Evolutionary conservation across 1,140 invertebrate genomes (phyloP).

Genomic region (Pseudoatta argentina): DNA sequence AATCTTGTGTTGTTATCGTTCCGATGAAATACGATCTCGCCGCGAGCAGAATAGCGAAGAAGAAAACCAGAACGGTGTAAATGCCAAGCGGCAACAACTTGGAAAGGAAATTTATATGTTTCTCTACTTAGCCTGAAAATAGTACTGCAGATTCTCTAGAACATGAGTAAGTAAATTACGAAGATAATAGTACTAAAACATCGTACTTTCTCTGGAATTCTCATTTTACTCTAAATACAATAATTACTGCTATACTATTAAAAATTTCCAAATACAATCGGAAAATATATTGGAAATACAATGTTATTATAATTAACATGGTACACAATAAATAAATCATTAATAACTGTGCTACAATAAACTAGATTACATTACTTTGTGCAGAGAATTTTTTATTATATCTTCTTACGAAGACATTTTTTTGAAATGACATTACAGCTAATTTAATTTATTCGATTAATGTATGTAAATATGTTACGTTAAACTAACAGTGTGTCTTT

Average conservation of each 20-base stretch:
- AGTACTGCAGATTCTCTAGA: constrained; percentile 42
- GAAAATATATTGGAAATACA: not conserved
- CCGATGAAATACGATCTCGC: constrained; percentile 30
- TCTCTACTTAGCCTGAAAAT: constrained; percentile 56
- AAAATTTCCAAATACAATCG: not conserved
- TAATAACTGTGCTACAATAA: not conserved
- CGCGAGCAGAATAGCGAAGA: not conserved
- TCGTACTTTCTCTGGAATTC: constrained; percentile 34
- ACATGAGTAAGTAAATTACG: constrained; percentile 60
- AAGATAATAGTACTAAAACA: constrained; percentile 55
- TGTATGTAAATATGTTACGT: too few species aligned
- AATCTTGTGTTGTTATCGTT: constrained; percentile 28
- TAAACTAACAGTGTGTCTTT: too few species aligned
- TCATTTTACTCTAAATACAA: constrained; percentile 23
- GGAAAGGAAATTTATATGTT: constrained; percentile 57
- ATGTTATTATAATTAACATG: constrained; percentile 1
- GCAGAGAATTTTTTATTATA: not conserved
- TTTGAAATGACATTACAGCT: not conserved
- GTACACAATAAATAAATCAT: not conserved
- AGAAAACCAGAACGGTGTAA: constrained; percentile 47
- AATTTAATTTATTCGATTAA: too few species aligned
- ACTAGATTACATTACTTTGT: not conserved
- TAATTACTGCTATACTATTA: not conserved
- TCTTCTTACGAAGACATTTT: not conserved
- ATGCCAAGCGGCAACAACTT: constrained; percentile 48